Base-by-base conservation (phyloP, 2,797 vertebrate species). In the Rhinophrynus dorsalis region DNA sequence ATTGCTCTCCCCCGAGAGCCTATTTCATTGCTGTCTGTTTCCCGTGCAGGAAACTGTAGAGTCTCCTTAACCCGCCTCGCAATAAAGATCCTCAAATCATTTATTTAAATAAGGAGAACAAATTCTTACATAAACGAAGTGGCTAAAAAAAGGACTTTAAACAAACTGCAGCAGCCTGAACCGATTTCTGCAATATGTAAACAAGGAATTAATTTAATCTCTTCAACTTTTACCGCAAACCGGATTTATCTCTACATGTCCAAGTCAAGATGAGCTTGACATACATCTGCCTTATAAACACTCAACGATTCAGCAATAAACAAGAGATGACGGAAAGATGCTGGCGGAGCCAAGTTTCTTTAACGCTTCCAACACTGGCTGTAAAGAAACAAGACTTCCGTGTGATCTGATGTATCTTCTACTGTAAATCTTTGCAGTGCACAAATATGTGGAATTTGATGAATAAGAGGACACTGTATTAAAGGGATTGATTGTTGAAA, bases 161-260 rank as follows among this genome's bases (percentile, higher is more conserved):
- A 40, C 59, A 23, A 55, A 33, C 48, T 21, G 33, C 60, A 11
- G 27, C 68, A 71, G 68, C 68, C 45, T 71, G 68, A 71, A 64
- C 15, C 59, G 6, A 71, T 71, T 57, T 57, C 51, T 56, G 51
- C 60, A 30, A 48, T 21, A 56, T 71, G 60, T 64, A 71, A 71
- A 71, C 68, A 64, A 30, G 68, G 51, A 51, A 37, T 62, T 70
- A 32, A 62, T 62, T 55, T 47, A 62, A 62, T 62, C 67, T 62
- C 58, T 69, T 37, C 50, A 30, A 17, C 33, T 56, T 62, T 56
- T 47, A 56, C 68, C 51, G 18, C 68, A 64, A 57, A 71, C 51
- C 59, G 68, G 68, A 71, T 56, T 62, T 62, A 55, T 70, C 58
- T 47, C 59, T 47, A 29, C 30, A 15, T 32, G 48, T 27, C 38